Conservation (phyloP, 2,113 vertebrate species). For the Aplodontia rufa region DNA sequence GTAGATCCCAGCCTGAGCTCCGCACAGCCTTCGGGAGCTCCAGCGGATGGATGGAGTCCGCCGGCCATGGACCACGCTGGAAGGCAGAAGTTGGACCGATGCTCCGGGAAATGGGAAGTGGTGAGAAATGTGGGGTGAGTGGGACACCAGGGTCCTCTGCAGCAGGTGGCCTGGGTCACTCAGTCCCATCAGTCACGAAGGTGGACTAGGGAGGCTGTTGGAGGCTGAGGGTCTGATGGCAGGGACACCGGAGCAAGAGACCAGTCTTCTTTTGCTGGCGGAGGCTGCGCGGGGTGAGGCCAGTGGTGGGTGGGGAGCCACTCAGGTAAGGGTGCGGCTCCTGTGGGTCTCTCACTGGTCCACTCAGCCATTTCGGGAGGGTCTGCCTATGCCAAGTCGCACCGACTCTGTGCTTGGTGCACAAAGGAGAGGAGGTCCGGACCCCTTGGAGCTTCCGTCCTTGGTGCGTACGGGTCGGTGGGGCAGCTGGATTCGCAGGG, state of each 20-base stretch:
- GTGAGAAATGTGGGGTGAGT: rapidly evolving
- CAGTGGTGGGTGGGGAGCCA: too few relatives aligned
- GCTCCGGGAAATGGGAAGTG: background rate
- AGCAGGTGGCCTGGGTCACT: background rate
- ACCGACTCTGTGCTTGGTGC: too few relatives aligned
- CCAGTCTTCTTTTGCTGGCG: background rate
- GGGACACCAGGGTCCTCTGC: too few relatives aligned
- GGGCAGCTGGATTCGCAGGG: background rate
- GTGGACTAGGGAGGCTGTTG: background rate
- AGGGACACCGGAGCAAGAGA: background rate
- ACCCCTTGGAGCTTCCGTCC: background rate
- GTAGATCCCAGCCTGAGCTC: background rate
- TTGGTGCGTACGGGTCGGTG: rapidly evolving
- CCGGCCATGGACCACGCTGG: rapidly evolving
- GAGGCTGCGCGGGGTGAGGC: background rate
- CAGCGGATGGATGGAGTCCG: background rate
- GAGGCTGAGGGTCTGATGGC: background rate
- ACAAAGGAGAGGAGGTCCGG: too few relatives aligned
- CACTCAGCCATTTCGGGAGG: background rate
- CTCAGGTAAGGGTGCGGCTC: background rate
- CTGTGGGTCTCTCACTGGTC: too few relatives aligned
- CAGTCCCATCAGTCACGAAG: background rate
- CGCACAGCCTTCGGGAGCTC: too few relatives aligned
- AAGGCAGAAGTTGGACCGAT: background rate
- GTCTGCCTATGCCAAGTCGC: rapidly evolving